These are phyloP conservation scores for Limnothrissa miodon DNA, from an alignment of 2,113 vertebrate genomes.

Conservation along the genomic window DNA sequence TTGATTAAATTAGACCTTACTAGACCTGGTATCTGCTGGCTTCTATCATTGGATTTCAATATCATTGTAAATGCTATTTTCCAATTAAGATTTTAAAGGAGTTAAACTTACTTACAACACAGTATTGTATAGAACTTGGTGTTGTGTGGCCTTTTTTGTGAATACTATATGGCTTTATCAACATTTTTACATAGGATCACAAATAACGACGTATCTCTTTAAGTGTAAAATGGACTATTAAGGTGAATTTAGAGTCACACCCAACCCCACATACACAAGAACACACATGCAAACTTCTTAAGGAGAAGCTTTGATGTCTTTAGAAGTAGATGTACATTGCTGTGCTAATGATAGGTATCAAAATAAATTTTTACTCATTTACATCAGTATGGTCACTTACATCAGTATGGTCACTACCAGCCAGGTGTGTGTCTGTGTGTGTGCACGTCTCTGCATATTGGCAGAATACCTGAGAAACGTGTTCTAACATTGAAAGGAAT, in stretches of 20 bases:
- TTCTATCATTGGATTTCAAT: neutral
- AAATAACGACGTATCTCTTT: neutral
- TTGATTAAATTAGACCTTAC: neutral
- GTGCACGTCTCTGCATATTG: neutral
- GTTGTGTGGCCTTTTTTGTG: neutral
- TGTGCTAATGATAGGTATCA: neutral
- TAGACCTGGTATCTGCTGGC: neutral
- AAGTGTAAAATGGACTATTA: neutral
- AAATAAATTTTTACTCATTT: neutral
- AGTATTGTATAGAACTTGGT: neutral
- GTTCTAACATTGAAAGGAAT: constrained; percentile 43
- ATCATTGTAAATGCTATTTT: neutral
- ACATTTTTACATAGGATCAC: neutral
- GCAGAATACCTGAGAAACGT: constrained; percentile 27
- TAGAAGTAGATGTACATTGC: neutral
- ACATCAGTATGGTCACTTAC: neutral
- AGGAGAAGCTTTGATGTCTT: neutral
- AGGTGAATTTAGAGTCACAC: neutral
- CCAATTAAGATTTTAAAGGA: neutral
- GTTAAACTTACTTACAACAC: neutral
- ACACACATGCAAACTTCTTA: neutral
- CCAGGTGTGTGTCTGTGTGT: constrained; percentile 36
- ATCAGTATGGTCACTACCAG: constrained; percentile 11
- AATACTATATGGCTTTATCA: neutral
- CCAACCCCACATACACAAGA: neutral